These are phyloP conservation scores for Lasiurus cinereus DNA, from an alignment of 2,113 vertebrate species.

Conservation along the genomic window DNA sequence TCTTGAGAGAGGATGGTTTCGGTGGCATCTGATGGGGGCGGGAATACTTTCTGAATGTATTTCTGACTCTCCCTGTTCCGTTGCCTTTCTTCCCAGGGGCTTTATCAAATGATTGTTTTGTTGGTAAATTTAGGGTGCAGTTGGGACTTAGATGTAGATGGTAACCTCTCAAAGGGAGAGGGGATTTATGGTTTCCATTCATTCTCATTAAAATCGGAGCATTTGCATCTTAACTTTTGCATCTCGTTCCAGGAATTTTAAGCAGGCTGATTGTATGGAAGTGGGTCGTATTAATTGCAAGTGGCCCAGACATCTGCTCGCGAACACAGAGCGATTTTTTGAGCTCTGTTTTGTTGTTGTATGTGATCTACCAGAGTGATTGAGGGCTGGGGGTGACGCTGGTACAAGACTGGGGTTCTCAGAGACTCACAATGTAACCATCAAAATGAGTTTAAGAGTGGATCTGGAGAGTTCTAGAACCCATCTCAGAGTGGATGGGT, in stretches of 20 bases:
- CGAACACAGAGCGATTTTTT: slow-evolving; percentile 75
- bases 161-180: slow-evolving; percentile 75
- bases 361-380: slow-evolving; percentile 76
- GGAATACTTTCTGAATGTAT: slow-evolving; percentile 69
- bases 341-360: slow-evolving; percentile 81
- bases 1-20: slow-evolving; percentile 35
- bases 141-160: slow-evolving; percentile 68
- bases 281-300: slow-evolving; percentile 87
- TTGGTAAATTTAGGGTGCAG: slow-evolving; percentile 72
- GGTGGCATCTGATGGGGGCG: slow-evolving; percentile 51
- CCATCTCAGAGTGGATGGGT: neutral
- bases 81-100: slow-evolving; percentile 58
- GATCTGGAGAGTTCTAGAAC: slow-evolving; percentile 45
- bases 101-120: slow-evolving; percentile 72
- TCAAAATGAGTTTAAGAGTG: slow-evolving; percentile 48
- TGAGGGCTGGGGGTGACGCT: slow-evolving; percentile 63
- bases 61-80: neutral
- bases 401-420: slow-evolving; percentile 45
- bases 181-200: slow-evolving; percentile 78
- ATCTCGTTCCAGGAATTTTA: slow-evolving; percentile 85
- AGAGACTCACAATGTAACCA: slow-evolving; percentile 40
- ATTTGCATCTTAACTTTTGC: slow-evolving; percentile 87
- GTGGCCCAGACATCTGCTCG: slow-evolving; percentile 86
- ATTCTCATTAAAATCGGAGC: slow-evolving; percentile 83
- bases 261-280: slow-evolving; percentile 85